These are phyloP conservation scores for Hydrolagus affinis DNA, from an alignment of 2,113 vertebrate genomes.

Conservation along the genomic window DNA sequence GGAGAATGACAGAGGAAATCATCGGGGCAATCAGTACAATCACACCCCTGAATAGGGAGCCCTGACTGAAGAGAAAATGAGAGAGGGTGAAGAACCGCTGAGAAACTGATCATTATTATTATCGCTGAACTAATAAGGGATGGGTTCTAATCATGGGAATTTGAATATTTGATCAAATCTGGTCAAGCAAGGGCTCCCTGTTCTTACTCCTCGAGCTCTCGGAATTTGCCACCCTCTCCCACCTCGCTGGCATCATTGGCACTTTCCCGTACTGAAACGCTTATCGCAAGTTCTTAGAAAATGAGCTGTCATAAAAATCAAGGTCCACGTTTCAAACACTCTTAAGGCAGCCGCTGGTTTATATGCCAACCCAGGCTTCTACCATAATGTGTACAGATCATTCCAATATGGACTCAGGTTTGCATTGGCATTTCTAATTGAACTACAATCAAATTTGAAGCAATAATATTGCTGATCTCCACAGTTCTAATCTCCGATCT, in stretches of 20 bases:
- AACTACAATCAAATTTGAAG: no score
- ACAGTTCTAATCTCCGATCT: not conserved
- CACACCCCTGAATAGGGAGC: not conserved
- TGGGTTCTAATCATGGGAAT: slow-evolving; percentile 2
- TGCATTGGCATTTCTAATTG: no score
- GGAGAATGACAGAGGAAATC: not conserved
- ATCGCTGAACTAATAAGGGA: not conserved
- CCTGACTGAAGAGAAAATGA: not conserved
- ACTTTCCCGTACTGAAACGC: not conserved
- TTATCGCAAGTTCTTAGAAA: not conserved
- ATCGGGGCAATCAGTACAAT: not conserved
- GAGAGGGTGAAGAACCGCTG: not conserved
- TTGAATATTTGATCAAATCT: not conserved
- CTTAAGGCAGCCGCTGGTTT: not conserved
- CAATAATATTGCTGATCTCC: no score
- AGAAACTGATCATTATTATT: slow-evolving; percentile 17
- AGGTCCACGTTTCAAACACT: not conserved
- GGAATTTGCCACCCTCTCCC: no score
- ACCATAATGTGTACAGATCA: not conserved
- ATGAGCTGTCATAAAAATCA: not conserved
- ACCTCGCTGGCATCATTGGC: not conserved
- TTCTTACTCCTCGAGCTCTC: no score
- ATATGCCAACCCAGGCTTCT: not conserved
- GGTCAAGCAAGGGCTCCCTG: not conserved
- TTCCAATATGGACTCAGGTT: no score